Evolutionary conservation across 2,888 invertebrate species (phyloP), one percentile per base, ranked within the genome.

Genomic region (Furcula furcula): DNA sequence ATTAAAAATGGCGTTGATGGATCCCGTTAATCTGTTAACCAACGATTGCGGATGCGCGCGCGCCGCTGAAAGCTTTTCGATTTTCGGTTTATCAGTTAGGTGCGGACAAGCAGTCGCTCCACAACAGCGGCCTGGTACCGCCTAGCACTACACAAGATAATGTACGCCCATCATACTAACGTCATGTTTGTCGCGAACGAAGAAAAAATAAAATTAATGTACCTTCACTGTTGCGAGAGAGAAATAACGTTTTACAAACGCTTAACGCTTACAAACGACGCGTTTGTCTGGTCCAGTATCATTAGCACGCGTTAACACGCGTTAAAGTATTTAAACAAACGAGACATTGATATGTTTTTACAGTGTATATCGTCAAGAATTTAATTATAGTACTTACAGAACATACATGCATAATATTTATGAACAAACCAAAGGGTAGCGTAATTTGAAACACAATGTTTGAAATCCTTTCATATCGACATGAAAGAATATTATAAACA

Each of bases 121-220:
- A 32, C 46, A n/a, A n/a, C n/a, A 45, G 53, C 66, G 65, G 64
- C 71, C 76, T 76, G 79, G 76, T 63, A 79, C 81, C 70, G 73
- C 72, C 75, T 73, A 75, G 76, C 65, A 81, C 78, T 65, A 66
- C 52, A 57, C 59, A 52, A 75, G 74, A 76, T 76, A 75, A 72
- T 65, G 56, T 60, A 73, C 75, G 73, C 76, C 77, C 72, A 76
- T 68, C 59, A 55, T 46, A 48, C 49, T 54, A 56, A 64, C 65
- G 45, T 46, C 50, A 50, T 45, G 34, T 51, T 48, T 44, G 42
- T 55, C 36, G 34, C 28, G 36, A 40, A 52, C 45, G 47, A 56
- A 50, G 56, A 55, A 63, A 60, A 28, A 18, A 27, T 28, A 28
- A 18, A 18, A 18, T 18, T 2, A 11, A 28, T 10, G 11, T 18